A percentile compares a stretch with the other conserved stretches of the same genome.
Evolutionary conservation across 1,140 invertebrate species (phyloP).

Genomic region (roundworm (Caenorhabditis elegans)): DNA sequence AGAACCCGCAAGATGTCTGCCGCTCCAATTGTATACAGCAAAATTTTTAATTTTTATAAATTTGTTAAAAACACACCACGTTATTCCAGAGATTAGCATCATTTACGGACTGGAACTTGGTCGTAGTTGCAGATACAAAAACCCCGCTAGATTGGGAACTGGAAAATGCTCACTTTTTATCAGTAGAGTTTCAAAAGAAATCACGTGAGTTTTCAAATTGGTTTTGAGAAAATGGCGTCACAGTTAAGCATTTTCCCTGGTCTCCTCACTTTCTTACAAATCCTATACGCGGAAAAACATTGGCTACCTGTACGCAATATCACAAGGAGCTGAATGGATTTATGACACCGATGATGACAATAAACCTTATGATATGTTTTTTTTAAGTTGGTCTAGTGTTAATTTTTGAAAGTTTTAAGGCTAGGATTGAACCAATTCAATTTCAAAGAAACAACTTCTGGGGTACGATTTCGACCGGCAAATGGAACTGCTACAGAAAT

Average conservation of each 20-base stretch:
- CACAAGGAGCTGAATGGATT: too few species aligned
- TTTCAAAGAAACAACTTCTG: not conserved
- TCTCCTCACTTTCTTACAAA: slow-evolving; percentile 29
- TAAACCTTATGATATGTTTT: too few species aligned
- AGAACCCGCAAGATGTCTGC: too few species aligned
- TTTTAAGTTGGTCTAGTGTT: too few species aligned
- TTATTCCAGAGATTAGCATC: too few species aligned
- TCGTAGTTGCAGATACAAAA: not conserved
- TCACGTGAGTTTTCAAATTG: not conserved
- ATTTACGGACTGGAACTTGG: not conserved
- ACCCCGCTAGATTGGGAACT: slow-evolving; percentile 12
- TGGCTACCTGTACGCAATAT: too few species aligned
- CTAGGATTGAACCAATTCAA: not conserved
- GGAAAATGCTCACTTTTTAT: slow-evolving; percentile 38
- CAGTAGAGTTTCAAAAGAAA: slow-evolving; percentile 28
- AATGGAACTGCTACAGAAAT: not conserved
- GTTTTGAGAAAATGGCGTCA: too few species aligned
- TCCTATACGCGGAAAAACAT: slow-evolving; percentile 40
- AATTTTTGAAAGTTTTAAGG: too few species aligned
- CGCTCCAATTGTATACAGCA: too few species aligned
- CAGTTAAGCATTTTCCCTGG: not conserved
- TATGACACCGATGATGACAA: too few species aligned
- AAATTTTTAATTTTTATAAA: too few species aligned
- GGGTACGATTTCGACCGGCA: not conserved
- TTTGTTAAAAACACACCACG: too few species aligned